Percentiles rank a stretch among this genome's conserved stretches.
phyloP scores from a whole-genome alignment of 2,797 vertebrate species.

The Cossypha dichroa region DNA sequence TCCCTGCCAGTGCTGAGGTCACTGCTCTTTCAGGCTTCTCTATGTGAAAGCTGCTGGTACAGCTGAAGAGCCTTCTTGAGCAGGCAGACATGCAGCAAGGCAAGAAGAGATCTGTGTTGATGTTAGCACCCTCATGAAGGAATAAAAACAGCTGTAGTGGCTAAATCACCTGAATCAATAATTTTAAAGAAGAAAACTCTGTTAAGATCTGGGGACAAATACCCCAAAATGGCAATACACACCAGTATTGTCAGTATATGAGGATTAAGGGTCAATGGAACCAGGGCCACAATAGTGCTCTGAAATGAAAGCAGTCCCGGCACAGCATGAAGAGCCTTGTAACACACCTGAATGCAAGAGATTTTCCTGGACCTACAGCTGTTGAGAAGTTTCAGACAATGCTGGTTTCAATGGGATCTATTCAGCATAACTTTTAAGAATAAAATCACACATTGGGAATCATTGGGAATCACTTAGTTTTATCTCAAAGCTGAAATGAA shows the following conservation, averaged over 20 bases:
- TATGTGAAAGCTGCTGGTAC: neutral
- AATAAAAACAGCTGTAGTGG: neutral
- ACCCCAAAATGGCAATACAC: neutral
- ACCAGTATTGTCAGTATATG: neutral
- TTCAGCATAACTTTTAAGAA: neutral
- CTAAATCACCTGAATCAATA: neutral
- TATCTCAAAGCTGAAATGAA: neutral
- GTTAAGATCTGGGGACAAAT: neutral
- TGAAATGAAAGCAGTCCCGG: neutral
- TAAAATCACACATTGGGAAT: neutral
- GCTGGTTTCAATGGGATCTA: neutral
- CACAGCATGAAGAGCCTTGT: neutral
- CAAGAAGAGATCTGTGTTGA: neutral
- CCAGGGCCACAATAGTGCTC: neutral
- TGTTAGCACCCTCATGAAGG: neutral
- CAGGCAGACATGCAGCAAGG: neutral
- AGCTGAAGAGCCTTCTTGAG: neutral
- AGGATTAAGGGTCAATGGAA: neutral
- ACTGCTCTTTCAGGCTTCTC: neutral
- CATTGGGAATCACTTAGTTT: neutral
- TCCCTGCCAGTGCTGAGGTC: conserved; percentile 46
- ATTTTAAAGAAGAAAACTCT: neutral
- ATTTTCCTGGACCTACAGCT: neutral
- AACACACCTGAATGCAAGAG: neutral
- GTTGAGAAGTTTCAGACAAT: neutral